Percentiles rank a stretch among this genome's conserved stretches.
phyloP scores from a whole-genome alignment of 2,888 invertebrate genomes.

The Nephrotoma flavescens region DNA sequence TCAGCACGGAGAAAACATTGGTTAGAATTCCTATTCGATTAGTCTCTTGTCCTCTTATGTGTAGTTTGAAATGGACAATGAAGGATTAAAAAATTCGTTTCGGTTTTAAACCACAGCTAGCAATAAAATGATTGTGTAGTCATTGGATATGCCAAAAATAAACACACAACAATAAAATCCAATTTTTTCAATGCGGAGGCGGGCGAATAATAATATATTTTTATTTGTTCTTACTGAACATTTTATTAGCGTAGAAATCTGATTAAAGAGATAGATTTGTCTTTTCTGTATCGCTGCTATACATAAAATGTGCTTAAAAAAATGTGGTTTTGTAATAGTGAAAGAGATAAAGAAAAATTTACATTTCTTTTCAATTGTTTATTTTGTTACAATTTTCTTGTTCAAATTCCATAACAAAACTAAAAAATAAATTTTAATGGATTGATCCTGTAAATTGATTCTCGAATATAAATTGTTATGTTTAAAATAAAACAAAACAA shows the following conservation, averaged over 20 bases:
- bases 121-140: not conserved
- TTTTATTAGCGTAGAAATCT: not conserved
- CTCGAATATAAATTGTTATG: not conserved
- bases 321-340: not conserved
- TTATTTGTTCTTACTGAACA: not conserved
- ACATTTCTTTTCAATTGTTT: not conserved
- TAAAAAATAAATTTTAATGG: not conserved
- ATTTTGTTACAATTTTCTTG: not conserved
- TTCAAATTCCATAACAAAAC: not conserved
- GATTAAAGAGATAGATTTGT: not conserved
- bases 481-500: not conserved
- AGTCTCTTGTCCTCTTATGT: not conserved
- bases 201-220: not conserved
- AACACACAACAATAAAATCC: not conserved
- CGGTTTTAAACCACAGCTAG: not conserved
- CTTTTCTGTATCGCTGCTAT: not conserved
- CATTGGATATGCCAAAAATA: not conserved
- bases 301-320: not conserved
- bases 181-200: not conserved
- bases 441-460: not conserved
- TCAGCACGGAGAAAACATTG: not conserved
- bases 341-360: not conserved
- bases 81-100: not conserved
- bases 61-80: not conserved
- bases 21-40: not conserved